Evolutionary conservation across 2,797 vertebrate species (phyloP).

Genomic region (Ispidina picta): DNA sequence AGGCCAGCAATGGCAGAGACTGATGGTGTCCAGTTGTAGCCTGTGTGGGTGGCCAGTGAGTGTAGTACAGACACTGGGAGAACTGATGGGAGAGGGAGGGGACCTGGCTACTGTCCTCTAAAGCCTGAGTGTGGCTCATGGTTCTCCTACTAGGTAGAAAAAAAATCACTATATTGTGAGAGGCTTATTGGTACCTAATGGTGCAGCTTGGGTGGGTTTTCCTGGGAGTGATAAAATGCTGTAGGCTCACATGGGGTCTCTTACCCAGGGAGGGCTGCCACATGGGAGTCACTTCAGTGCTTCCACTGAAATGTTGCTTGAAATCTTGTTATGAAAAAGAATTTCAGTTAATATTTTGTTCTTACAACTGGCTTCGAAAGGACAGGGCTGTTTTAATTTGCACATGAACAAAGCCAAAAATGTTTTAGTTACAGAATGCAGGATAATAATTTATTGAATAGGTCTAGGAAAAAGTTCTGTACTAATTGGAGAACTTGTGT

Average conservation of each 20-base stretch:
- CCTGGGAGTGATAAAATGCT: background rate
- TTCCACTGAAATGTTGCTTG: background rate
- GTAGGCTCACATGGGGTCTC: background rate
- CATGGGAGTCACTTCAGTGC: background rate
- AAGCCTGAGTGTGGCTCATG: background rate
- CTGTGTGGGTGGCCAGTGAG: background rate
- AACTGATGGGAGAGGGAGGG: background rate
- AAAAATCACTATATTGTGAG: background rate
- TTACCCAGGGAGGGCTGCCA: background rate
- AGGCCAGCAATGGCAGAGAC: background rate
- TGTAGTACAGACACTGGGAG: background rate
- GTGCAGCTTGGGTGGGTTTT: background rate
- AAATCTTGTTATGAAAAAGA: background rate
- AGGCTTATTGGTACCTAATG: background rate
- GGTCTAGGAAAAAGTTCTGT: background rate
- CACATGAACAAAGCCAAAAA: background rate
- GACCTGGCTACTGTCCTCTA: background rate
- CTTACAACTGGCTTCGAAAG: background rate
- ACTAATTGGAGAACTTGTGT: background rate
- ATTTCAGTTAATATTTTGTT: background rate
- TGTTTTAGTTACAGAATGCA: background rate
- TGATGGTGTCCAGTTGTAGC: background rate
- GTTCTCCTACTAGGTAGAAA: background rate
- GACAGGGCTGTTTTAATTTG: background rate
- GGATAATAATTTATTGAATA: background rate